Base-by-base conservation (phyloP, 2,888 invertebrate genomes). In the Gasteruption jaculator region DNA sequence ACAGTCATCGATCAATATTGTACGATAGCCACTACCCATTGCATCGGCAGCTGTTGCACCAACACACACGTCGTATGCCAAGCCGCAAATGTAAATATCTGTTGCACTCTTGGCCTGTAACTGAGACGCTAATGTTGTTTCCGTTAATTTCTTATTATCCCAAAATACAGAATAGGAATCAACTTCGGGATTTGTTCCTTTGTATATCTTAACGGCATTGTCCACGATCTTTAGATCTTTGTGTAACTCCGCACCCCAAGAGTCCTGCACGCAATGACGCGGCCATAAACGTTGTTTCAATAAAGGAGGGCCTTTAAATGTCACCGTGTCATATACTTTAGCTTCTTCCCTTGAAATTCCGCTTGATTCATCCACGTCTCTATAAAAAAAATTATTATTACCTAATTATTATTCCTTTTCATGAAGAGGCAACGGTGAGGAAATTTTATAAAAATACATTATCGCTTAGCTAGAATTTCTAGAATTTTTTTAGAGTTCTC, bases 141-240 rank as follows among this genome's bases (percentile, higher is more conserved):
- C 85, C 1, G 87, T 85, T 46, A 89, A 74, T 71, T 91, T 91
- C 73, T 90, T 89, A 74, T 97, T 97, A 74, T 97, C 96, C 90
- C 92, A 94, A 77, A 97, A 97, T 31, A 94, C 96, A 0, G 95
- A 95, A 73, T 97, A 97, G 2, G 94, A 93, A 72, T 97, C 97
- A 41, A 96, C 89, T 54, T 93, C 91, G 0, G 95, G 86, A 72
- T 93, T 89, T 1, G 88, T 91, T 26, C 96, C 96, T 69, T 92
- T 92, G 73, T 89, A 88, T 37, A 92, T 83, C 67, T 88, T 86
- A 34, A 87, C 79, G 3, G 85, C 83, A 42, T 81, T 79, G 5
- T 88, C 85, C 26, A 82, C 76, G 40, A 90, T 86, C 76, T 88
- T 91, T 1, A 97, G 74, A 59, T 93, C 87, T 60, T 85, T 82